Percentiles rank a stretch among this genome's conserved stretches.
Evolutionary conservation across 2,113 vertebrate genomes (phyloP).

Genomic region (Daubentonia madagascariensis): DNA sequence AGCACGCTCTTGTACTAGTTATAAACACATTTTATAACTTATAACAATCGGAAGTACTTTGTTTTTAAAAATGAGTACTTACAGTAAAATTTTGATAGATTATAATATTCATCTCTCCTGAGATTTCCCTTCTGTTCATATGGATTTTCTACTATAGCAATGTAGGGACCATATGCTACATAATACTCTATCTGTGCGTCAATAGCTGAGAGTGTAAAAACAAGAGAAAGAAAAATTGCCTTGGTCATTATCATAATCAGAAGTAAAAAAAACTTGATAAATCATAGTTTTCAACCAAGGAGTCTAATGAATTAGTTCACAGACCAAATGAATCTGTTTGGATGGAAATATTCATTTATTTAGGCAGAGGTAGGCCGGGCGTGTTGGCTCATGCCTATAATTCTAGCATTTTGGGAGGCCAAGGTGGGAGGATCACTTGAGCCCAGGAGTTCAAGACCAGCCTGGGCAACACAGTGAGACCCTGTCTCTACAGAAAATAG

Average conservation of each 20-base stretch:
- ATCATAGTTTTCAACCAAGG: constrained; percentile 2
- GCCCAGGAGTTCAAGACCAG: no score
- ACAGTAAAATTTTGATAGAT: not conserved
- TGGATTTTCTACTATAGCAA: not conserved
- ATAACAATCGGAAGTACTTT: not conserved
- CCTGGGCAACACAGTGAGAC: no score
- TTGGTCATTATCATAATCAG: not conserved
- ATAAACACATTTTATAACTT: constrained; percentile 30
- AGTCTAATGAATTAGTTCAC: not conserved
- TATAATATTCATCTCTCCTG: constrained; percentile 16
- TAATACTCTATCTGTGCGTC: not conserved
- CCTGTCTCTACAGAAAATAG: no score
- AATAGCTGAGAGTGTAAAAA: not conserved
- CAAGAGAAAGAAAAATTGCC: not conserved
- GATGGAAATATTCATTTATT: constrained; percentile 16
- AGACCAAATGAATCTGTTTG: not conserved
- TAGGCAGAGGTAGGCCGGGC: not conserved
- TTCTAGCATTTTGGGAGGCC: no score
- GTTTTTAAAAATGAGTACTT: constrained; percentile 21
- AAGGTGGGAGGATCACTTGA: no score
- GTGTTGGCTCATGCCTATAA: no score
- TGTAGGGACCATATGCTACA: not conserved
- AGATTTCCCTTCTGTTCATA: not conserved
- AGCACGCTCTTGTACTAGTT: not conserved
- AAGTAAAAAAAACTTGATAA: not conserved